Percentiles rank a stretch among this genome's conserved stretches.
Conservation (phyloP, 2,113 vertebrate genomes). For the Tapirus terrestris region DNA sequence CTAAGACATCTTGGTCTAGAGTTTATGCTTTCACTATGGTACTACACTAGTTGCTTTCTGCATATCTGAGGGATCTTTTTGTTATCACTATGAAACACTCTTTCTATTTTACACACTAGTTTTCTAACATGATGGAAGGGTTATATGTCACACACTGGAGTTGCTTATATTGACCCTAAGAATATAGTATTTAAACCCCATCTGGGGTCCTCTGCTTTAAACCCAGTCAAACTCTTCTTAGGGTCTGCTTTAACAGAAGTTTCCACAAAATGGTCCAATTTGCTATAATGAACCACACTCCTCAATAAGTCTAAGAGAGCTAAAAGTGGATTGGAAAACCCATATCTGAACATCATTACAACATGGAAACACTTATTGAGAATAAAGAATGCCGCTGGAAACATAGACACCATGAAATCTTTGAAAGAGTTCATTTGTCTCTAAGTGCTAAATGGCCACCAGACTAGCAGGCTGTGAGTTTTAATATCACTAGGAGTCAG, state of each 20-base stretch:
- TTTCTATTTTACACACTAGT: background rate
- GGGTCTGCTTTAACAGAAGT: background rate
- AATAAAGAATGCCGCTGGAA: background rate
- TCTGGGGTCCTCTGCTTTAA: background rate
- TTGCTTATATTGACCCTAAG: background rate
- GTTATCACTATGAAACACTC: background rate
- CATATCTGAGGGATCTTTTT: background rate
- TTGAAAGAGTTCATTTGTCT: background rate
- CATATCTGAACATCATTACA: background rate
- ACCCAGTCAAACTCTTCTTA: background rate
- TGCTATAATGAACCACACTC: background rate
- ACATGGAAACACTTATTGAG: background rate
- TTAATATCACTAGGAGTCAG: background rate
- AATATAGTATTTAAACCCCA: background rate
- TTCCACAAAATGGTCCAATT: background rate
- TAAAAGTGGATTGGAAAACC: background rate
- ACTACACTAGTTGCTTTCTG: background rate
- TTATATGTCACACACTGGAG: background rate
- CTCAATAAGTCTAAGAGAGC: background rate
- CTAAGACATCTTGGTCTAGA: background rate
- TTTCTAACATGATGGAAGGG: background rate
- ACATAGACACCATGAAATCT: background rate
- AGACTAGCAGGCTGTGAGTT: background rate
- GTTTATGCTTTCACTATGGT: background rate
- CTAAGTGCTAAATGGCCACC: background rate